Base-by-base conservation (phyloP, 2,113 vertebrate genomes). In the Scomber scombrus region DNA sequence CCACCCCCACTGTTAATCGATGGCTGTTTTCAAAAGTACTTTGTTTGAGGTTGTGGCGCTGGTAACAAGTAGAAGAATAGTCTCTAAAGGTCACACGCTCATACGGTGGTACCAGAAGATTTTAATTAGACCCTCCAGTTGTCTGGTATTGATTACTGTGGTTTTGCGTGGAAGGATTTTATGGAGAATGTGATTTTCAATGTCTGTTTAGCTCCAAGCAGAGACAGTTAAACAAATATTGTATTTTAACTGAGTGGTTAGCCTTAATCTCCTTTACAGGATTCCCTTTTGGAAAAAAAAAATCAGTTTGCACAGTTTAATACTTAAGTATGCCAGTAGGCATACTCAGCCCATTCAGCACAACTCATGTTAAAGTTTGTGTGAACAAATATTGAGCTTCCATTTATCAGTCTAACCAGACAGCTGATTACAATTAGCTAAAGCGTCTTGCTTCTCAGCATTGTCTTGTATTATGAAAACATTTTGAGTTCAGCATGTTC, bases 1-100 rank as follows among this genome's bases (percentile, higher is more conserved):
- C 10, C 47, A 21, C 78, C 34, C 84, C 80, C 7, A 62, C 80
- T 88, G 87, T 84, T 88, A 93, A 93, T 94, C 81, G 50, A 93
- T 93, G 87, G 19, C 80, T 83, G 85, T 89, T 90, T 92, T 85
- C 63, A 82, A 85, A 92, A 87, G 78, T 87, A 85, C 88, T 85
- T 89, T 91, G 87, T 83, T 75, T 34, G 58, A 82, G 76, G 89
- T 84, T 85, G 84, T 63, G 80, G 26, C n/a, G 14, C 54, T 52
- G 56, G 68, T 86, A 84, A 69, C 80, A 61, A 81, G 81, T 81
- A 72, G 60, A 80, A 66, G 83, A 88, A 77, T 82, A 82, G 52
- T 74, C 55, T 85, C 18, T 71, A 88, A 94, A 91, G 90, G 93
- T 92, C 90, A 92, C 49, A 51, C 13, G 70, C 86, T 80, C 78